Conservation (phyloP, 2,888 invertebrate genomes). For the Drosophila aldrichi region DNA sequence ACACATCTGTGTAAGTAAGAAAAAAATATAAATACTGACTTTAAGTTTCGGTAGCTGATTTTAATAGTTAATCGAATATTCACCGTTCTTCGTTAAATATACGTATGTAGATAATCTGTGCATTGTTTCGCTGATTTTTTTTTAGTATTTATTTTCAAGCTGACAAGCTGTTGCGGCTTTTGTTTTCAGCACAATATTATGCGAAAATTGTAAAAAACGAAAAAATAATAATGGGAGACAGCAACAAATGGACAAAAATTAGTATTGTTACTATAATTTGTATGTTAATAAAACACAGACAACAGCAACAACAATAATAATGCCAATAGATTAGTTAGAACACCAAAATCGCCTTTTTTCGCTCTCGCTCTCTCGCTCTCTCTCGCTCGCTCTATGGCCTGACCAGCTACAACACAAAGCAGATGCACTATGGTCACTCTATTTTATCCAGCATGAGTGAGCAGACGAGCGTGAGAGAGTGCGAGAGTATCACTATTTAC, state of each 20-base stretch:
- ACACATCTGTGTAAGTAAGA: not conserved
- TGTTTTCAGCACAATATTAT: slow-evolving; percentile 57
- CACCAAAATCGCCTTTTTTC: slow-evolving; percentile 17
- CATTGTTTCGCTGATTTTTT: slow-evolving; percentile 31
- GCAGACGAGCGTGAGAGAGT: slow-evolving; percentile 38
- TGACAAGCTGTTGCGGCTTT: slow-evolving; percentile 38
- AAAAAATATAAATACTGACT: not conserved
- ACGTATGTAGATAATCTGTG: slow-evolving; percentile 18
- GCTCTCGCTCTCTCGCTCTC: not conserved
- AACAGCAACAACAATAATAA: slow-evolving; percentile 20
- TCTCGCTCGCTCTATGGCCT: slow-evolving; percentile 41
- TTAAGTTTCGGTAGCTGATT: slow-evolving; percentile 42
- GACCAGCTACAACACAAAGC: slow-evolving; percentile 70
- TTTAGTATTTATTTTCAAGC: slow-evolving; percentile 25
- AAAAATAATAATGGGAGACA: slow-evolving; percentile 46
- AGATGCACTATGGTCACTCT: slow-evolving; percentile 62
- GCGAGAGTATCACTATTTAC: slow-evolving; percentile 55
- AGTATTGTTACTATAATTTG: slow-evolving; percentile 61
- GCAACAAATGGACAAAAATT: slow-evolving; percentile 53
- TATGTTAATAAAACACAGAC: slow-evolving; percentile 52
- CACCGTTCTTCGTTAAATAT: slow-evolving; percentile 7
- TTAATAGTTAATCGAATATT: slow-evolving; percentile 32
- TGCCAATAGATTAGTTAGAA: slow-evolving; percentile 36
- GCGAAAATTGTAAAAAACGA: slow-evolving; percentile 46
- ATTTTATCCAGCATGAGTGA: slow-evolving; percentile 56